phyloP scores from a whole-genome alignment of 2,113 vertebrate genomes.

The Morone saxatilis region DNA sequence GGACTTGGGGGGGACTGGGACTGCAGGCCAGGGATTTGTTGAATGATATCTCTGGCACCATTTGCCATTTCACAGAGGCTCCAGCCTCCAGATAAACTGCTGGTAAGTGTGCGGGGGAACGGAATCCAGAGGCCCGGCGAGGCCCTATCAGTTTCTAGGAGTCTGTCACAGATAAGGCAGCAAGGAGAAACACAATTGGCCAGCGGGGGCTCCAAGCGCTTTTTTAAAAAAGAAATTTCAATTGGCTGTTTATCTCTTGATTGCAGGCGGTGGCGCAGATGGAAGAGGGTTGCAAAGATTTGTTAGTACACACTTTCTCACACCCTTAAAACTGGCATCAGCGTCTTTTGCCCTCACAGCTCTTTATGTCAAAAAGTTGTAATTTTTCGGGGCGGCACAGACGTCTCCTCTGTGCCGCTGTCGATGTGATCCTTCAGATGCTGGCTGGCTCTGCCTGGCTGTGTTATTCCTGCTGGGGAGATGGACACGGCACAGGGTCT shows the following conservation, averaged over 20 bases:
- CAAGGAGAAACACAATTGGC: conserved; percentile 71
- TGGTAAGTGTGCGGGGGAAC: conserved; percentile 80
- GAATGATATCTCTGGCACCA: conserved; percentile 76
- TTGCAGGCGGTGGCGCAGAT: conserved; percentile 67
- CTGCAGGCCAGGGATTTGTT: conserved; percentile 68
- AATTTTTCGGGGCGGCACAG: conserved; percentile 2
- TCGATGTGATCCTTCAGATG: conserved; percentile 57
- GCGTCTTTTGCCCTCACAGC: not conserved
- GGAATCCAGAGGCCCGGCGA: conserved; percentile 79
- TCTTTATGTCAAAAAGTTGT: not conserved
- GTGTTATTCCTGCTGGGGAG: conserved; percentile 75
- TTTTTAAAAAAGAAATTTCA: conserved; percentile 75
- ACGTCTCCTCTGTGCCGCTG: conserved; percentile 29
- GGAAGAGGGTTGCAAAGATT: conserved; percentile 36
- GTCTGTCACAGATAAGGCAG: conserved; percentile 83
- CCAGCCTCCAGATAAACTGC: conserved; percentile 81
- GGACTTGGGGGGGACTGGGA: conserved; percentile 13
- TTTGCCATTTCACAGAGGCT: conserved; percentile 81
- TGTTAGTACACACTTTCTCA: conserved; percentile 32
- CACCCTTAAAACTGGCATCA: conserved; percentile 18
- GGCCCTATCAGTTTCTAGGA: conserved; percentile 82
- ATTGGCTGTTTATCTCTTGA: conserved; percentile 79
- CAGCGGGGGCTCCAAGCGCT: conserved; percentile 44
- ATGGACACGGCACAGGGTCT: conserved; percentile 78
- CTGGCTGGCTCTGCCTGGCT: conserved; percentile 40